These are phyloP conservation scores for Dorcus parallelipipedus DNA, from an alignment of 2,888 invertebrate genomes.

Conservation along the genomic window DNA sequence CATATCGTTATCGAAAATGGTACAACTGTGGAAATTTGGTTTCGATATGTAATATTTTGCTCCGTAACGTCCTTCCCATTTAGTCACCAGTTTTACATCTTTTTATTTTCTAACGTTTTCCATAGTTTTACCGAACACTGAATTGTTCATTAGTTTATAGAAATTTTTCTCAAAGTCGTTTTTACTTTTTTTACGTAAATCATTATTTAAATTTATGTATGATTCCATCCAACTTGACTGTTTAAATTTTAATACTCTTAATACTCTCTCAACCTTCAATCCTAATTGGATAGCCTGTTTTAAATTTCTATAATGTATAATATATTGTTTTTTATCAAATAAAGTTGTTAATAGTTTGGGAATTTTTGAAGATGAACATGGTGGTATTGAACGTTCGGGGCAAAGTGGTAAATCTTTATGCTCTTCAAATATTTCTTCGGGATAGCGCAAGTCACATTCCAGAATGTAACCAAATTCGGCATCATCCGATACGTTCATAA, in stretches of 20 bases:
- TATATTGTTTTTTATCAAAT: conserved; percentile 19
- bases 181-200: conserved; percentile 18
- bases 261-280: conserved; percentile 20
- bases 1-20: conserved; percentile 36
- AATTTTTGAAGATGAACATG: conserved; percentile 3
- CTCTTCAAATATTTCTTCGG: too few species aligned
- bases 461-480: too few species aligned
- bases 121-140: conserved; percentile 40
- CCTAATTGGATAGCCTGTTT: conserved; percentile 31
- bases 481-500: too few species aligned
- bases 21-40: conserved; percentile 34
- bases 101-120: conserved; percentile 43
- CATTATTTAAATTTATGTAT: conserved; percentile 44
- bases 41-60: conserved; percentile 35
- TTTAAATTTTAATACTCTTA: conserved; percentile 32
- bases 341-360: conserved; percentile 1
- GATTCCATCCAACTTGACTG: conserved; percentile 40
- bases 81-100: conserved; percentile 35
- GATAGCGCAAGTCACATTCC: too few species aligned
- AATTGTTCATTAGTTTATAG: conserved; percentile 32
- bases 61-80: conserved; percentile 32
- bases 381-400: too few species aligned
- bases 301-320: conserved; percentile 34
- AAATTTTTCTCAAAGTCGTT: conserved; percentile 12
- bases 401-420: too few species aligned